Conservation (phyloP, 2,113 vertebrate genomes). For the Pipa parva region DNA sequence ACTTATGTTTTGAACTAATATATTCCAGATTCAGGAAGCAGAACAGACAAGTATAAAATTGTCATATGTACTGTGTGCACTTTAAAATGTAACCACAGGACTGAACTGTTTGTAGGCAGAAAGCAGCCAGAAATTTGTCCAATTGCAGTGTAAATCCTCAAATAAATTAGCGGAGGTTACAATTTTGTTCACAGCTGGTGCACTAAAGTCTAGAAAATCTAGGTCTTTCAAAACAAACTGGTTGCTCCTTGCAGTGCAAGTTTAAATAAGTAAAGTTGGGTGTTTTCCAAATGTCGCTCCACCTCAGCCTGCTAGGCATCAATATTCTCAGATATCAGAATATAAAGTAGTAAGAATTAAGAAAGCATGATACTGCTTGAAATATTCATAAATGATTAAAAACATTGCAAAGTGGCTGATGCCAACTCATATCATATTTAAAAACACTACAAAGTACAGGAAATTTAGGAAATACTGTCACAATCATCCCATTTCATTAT, state of each 20-base stretch:
- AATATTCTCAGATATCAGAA: no score
- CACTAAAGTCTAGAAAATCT: conserved; percentile 20
- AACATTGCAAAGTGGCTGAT: no score
- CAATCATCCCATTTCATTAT: no score
- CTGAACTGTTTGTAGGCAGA: conserved; percentile 10
- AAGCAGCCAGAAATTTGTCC: not conserved
- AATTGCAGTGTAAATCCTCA: conserved; percentile 25
- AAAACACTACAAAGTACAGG: no score
- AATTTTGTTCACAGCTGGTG: conserved; percentile 9
- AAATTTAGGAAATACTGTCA: no score
- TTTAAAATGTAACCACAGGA: conserved; percentile 16
- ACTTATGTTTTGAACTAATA: not conserved
- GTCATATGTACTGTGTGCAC: not conserved
- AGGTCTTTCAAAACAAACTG: not conserved
- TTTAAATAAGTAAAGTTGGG: not conserved
- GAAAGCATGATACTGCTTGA: no score
- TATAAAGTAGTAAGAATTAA: no score
- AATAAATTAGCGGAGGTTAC: conserved; percentile 34
- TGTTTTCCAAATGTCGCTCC: not conserved
- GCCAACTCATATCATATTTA: no score
- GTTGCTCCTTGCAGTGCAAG: conserved; percentile 1
- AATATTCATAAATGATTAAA: no score
- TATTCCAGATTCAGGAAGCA: conserved; percentile 27
- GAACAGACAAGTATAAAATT: conserved; percentile 21
- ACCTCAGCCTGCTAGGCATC: not conserved